Evolutionary conservation across 2,797 vertebrate species (phyloP).

Genomic region (Muraenolepis orangiensis): DNA sequence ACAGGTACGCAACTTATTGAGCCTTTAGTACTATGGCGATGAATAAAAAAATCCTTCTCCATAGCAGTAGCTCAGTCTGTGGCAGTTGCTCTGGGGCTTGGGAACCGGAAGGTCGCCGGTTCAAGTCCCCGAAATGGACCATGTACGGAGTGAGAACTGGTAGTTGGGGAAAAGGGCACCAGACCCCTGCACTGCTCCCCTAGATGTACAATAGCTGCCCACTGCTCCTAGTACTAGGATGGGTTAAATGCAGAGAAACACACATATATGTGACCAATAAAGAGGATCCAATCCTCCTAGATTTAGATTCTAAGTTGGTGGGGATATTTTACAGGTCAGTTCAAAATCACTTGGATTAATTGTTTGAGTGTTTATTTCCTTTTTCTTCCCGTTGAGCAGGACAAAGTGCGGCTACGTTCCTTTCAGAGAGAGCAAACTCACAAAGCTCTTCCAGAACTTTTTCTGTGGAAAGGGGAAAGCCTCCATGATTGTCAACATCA

Average conservation of each 20-base stretch:
- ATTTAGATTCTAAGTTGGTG: background rate
- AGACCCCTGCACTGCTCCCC: too few relatives aligned
- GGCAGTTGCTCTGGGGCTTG: too few relatives aligned
- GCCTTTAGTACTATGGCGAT: background rate
- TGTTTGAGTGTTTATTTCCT: background rate
- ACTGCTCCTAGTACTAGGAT: too few relatives aligned
- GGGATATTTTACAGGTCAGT: background rate
- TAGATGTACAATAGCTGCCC: too few relatives aligned
- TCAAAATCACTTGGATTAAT: background rate
- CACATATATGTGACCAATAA: too few relatives aligned
- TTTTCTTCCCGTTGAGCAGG: slow-evolving; percentile 43
- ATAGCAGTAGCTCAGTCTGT: too few relatives aligned
- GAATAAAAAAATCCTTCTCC: background rate
- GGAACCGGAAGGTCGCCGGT: too few relatives aligned
- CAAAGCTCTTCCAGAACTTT: slow-evolving; percentile 85
- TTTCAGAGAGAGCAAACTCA: slow-evolving; percentile 90
- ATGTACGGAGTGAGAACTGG: too few relatives aligned
- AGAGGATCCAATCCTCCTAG: too few relatives aligned
- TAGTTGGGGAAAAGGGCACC: too few relatives aligned
- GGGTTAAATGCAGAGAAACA: too few relatives aligned
- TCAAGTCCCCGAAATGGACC: too few relatives aligned
- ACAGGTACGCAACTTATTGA: slow-evolving; percentile 64
- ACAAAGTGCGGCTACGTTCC: slow-evolving; percentile 77
- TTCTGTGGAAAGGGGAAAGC: slow-evolving; percentile 85
- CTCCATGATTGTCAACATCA: slow-evolving; percentile 90